Conservation (phyloP, 2,888 invertebrate genomes). For the Mythimna albipuncta region DNA sequence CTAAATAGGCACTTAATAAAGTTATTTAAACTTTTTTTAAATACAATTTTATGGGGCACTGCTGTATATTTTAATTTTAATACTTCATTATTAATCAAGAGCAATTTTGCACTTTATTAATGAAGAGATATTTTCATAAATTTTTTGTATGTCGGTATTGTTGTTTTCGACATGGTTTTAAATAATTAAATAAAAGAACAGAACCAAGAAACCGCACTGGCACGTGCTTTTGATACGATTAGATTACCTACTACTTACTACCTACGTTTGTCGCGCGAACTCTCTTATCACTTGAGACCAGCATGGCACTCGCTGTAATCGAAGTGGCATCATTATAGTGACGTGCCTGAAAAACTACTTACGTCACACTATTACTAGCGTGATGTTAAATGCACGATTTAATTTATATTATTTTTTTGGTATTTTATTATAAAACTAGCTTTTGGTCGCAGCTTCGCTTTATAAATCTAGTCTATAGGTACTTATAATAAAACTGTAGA, state of each 20-base stretch:
- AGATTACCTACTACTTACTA: slow-evolving; percentile 5
- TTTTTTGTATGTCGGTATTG: background rate
- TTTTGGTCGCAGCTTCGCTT: too few species aligned
- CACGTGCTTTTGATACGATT: slow-evolving; percentile 2
- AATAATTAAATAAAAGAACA: background rate
- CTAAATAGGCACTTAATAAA: background rate
- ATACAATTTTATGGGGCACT: background rate
- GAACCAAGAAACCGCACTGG: slow-evolving; percentile 14
- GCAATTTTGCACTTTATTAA: too few species aligned
- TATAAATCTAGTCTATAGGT: too few species aligned
- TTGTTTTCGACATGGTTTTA: background rate
- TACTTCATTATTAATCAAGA: too few species aligned
- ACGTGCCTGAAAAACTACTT: slow-evolving; percentile 5
- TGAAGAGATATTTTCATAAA: background rate
- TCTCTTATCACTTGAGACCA: slow-evolving; percentile 17
- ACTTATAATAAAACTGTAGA: too few species aligned
- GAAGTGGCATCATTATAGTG: slow-evolving; percentile 19
- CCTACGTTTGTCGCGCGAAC: slow-evolving; percentile 15
- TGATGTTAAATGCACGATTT: too few species aligned
- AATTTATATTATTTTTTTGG: too few species aligned
- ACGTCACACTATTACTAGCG: background rate
- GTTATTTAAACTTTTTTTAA: background rate
- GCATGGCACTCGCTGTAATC: background rate
- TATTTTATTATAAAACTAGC: too few species aligned
- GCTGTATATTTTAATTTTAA: too few species aligned